Evolutionary conservation across 2,888 invertebrate species (phyloP), one percentile per base, ranked within the genome.

Genomic region (Conus canariensis): DNA sequence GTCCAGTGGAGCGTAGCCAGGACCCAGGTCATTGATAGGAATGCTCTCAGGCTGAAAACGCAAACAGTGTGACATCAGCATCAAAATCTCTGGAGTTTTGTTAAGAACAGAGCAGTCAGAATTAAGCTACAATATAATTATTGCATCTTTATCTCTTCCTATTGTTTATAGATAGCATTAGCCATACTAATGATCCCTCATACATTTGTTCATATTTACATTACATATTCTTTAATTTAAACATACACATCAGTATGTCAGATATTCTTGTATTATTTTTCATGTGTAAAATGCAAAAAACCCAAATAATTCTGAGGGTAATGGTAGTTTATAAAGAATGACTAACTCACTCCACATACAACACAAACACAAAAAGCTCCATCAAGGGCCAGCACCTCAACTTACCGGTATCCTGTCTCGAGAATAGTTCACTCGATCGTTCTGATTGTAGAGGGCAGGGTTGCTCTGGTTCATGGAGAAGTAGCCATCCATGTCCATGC

Each of bases 21-120:
- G 90, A 16, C 93, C 94, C 85, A 96, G 93, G 90, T 96, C 96
- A 82, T 94, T 93, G 94, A 96, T 93, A 7, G 95, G 95, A 70
- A 96, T 94, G 70, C 95, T 95, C 88, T 95, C 95, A 14, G 93
- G 89, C 91, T 92, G 88, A 25, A 88, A 86, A 45, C 45, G 45
- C 45, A 45, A 45, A 45, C 7, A 86, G 9, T 5, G 22, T 19
- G 8, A n/a, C 60, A 85, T 16, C 64, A 64, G 14, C 64, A 64
- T 64, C 64, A 64, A 14, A 10, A 64, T 64, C 64, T 45, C 45
- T 45, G 45, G 3, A 16, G 16, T n/a, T 82, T 25, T 30, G 16
- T 30, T 16, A n/a, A 82, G 5, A n/a, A 74, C 14, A n/a, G 12
- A 74, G 45, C n/a, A 0, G 19, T 25, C 83, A 83, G 16, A 83